Conservation (phyloP, 1,140 invertebrate species). For the Mactra quadrangularis region DNA sequence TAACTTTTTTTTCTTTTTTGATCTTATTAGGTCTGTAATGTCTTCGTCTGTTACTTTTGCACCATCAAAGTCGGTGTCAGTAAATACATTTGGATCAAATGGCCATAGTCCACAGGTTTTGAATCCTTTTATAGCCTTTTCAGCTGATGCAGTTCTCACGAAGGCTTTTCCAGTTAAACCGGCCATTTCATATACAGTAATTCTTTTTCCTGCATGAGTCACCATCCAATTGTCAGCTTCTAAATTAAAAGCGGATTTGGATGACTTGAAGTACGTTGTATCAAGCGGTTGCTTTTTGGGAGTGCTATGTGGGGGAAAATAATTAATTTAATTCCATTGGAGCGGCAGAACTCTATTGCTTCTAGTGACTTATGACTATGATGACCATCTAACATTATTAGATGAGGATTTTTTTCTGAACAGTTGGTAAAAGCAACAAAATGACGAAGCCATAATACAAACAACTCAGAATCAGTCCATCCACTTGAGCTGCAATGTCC, state of each 20-base stretch:
- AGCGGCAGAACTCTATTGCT: not conserved
- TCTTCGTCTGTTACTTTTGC: too few species aligned
- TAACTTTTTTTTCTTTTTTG: too few species aligned
- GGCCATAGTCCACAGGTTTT: too few species aligned
- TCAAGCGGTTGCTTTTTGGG: constrained; percentile 1
- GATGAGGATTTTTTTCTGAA: not conserved
- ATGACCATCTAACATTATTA: not conserved
- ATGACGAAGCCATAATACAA: not conserved
- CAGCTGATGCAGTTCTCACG: too few species aligned
- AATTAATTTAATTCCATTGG: not conserved
- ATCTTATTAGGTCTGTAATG: too few species aligned
- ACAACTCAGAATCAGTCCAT: not conserved
- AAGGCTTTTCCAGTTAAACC: too few species aligned
- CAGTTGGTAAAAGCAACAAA: not conserved
- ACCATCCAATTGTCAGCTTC: too few species aligned
- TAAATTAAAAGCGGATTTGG: not conserved
- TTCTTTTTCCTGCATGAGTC: too few species aligned
- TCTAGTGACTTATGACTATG: not conserved
- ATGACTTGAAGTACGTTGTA: not conserved
- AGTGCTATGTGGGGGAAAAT: constrained; percentile 6
- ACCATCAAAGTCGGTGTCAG: too few species aligned
- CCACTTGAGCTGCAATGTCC: not conserved
- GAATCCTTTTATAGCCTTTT: too few species aligned
- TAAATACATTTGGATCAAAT: too few species aligned
- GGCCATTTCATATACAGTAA: too few species aligned